A percentile compares a stretch with the other conserved stretches of the same genome.
Evolutionary conservation across 2,797 vertebrate species (phyloP).

Genomic region (Gobio occitaniae): DNA sequence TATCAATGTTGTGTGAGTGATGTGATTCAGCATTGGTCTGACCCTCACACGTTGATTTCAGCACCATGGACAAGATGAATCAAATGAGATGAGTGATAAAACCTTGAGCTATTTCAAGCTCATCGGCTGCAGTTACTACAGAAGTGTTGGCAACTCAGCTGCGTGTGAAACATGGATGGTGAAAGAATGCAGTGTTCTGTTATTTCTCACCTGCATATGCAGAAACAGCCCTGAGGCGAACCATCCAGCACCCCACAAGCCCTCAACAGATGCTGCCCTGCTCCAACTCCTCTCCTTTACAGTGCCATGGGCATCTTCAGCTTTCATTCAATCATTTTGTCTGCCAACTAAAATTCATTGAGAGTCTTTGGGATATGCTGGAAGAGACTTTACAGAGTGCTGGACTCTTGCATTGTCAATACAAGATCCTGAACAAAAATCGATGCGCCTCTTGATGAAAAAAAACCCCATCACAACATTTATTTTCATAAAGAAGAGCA

Average conservation of each 20-base stretch:
- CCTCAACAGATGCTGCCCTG: slow-evolving; percentile 2
- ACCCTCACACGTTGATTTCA: neutral
- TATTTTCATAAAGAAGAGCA: too few species aligned
- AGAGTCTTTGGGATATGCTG: too few species aligned
- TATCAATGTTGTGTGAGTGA: neutral
- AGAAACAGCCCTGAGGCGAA: slow-evolving; percentile 2
- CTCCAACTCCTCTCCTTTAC: slow-evolving; percentile 2
- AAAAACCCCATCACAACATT: too few species aligned
- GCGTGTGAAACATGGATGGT: neutral
- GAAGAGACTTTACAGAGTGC: too few species aligned
- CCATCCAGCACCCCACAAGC: neutral
- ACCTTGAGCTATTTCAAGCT: neutral
- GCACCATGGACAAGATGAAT: slow-evolving; percentile 11
- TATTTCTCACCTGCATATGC: slow-evolving; percentile 1
- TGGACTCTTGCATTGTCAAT: too few species aligned
- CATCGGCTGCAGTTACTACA: neutral
- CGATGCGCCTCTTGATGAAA: too few species aligned
- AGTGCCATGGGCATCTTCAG: neutral
- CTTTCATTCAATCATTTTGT: neutral
- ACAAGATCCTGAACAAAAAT: too few species aligned
- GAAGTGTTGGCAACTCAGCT: slow-evolving; percentile 10
- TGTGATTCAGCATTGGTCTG: neutral
- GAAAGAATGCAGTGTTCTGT: neutral
- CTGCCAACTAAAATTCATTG: neutral
- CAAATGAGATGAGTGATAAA: neutral